Evolutionary conservation across 2,888 invertebrate species (phyloP), one percentile per base, ranked within the genome.

Genomic region (Molorchus minor): DNA sequence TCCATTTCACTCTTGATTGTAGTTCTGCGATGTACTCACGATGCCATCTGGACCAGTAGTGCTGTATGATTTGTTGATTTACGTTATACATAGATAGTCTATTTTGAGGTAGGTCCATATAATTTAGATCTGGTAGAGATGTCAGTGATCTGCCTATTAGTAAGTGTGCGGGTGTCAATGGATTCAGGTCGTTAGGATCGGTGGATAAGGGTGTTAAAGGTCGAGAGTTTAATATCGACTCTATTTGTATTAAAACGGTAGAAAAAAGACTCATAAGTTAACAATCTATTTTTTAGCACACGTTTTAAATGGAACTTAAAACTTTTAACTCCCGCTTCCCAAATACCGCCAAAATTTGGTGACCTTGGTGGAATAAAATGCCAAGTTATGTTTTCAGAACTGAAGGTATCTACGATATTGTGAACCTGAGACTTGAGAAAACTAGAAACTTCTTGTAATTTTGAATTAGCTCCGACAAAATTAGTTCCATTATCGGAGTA

Each of bases 401-500:
- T 2, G 3, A 5, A 13, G 15, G 15, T 29, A 13, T 20, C n/a
- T 15, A 29, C 21, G 25, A 7, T 40, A 40, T 2, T 17, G 7
- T 40, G 13, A 13, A 15, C 15, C 15, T 13, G 7, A 12, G 12
- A 4, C 1, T 30, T 30, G 12, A 45, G 12, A 13, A 30, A 30
- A 2, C 3, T 10, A 5, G 1, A 15, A 21, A 45, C 8, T 45
- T 53, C 44, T 35, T 51, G 7, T 13, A 65, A 21, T 33, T 61
- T 41, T 2, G 40, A 21, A 41, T 49, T 56, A 10, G 58, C 61
- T n/a, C 62, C 62, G 0, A 58, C 51, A 58, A 64, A 66, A 43
- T 55, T 64, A 0, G 53, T 66, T 0, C 56, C 66, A 16, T 64
- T 66, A 35, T 68, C 62, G 2, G 55, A 54, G 30, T 41, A 62